Base-by-base conservation (phyloP, 2,888 invertebrate species). In the Nomada ruficornis region DNA sequence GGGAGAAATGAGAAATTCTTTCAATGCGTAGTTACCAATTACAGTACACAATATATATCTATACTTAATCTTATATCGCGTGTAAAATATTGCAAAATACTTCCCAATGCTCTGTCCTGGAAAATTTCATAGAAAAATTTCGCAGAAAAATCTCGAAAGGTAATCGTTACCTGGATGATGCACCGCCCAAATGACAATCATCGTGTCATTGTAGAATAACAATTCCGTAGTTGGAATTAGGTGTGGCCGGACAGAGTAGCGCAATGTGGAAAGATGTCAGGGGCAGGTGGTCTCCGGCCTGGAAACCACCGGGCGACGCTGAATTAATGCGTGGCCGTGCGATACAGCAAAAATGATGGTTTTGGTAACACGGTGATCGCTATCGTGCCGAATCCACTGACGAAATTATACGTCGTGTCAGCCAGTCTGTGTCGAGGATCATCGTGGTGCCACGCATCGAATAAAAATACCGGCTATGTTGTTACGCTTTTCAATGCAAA, bases 301-400 rank as follows among this genome's bases (percentile, higher is more conserved):
- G 50, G 54, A 60, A 18, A 13, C 80, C 29, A 36, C 60, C 36
- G 68, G 44, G 47, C 76, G 55, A 60, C 57, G 50, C 52, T 47
- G 76, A 80, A 76, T 84, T 84, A 83, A 83, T 69, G 52, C n/a
- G 62, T 20, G 67, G 36, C 62, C 55, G 65, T 52, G 57, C 54
- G 44, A 26, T 29, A 10, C 42, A 18, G 26, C 50, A 76, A 80
- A 84, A 80, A 71, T 86, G 63, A 81, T 75, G 73, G 74, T 85
- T 80, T 74, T 62, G 72, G 62, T 67, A 85, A 71, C 60, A 18
- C 29, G 20, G 60, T 13, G 82, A 84, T 86, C 76, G 60, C 73
- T 86, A 86, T 84, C 83, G 62, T 20, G n/a, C 54, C 77, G 86
- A 73, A 77, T 80, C 54, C 80, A 80, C 80, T 68, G 74, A 74